A percentile compares a stretch with the other conserved stretches of the same genome.
phyloP scores from a whole-genome alignment of 2,888 invertebrate species.

The Agriotes lineatus region DNA sequence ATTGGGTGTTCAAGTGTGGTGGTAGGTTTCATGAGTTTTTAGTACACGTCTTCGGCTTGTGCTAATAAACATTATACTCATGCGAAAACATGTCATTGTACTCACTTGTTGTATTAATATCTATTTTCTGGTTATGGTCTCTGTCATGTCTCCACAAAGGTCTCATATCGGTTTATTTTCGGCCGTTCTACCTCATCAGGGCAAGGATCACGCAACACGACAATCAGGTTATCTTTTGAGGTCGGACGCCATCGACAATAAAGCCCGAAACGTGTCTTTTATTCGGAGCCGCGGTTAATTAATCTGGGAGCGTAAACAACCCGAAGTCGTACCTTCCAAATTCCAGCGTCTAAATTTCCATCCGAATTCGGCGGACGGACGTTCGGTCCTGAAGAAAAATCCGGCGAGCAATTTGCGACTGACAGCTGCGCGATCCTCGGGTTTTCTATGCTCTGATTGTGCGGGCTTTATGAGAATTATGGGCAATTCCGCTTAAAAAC shows the following conservation, averaged over 20 bases:
- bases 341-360: conserved; percentile 8
- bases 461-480: conserved; percentile 8
- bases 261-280: conserved; percentile 17
- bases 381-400: not conserved
- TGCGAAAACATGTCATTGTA: no score
- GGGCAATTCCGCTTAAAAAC: conserved; percentile 1
- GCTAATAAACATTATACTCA: no score
- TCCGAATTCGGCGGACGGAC: not conserved
- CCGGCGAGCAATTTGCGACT: conserved; percentile 15
- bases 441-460: conserved; percentile 16
- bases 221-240: conserved; percentile 31
- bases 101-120: no score
- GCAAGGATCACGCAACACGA: conserved; percentile 23
- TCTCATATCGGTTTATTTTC: no score
- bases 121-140: no score
- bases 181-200: conserved; percentile 15
- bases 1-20: no score
- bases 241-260: conserved; percentile 13
- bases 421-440: conserved; percentile 18
- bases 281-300: conserved; percentile 14
- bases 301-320: not conserved
- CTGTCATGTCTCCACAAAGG: no score
- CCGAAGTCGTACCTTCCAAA: not conserved
- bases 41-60: no score
- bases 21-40: no score